Conservation (phyloP, 2,797 vertebrate species). For the Vultur gryphus region DNA sequence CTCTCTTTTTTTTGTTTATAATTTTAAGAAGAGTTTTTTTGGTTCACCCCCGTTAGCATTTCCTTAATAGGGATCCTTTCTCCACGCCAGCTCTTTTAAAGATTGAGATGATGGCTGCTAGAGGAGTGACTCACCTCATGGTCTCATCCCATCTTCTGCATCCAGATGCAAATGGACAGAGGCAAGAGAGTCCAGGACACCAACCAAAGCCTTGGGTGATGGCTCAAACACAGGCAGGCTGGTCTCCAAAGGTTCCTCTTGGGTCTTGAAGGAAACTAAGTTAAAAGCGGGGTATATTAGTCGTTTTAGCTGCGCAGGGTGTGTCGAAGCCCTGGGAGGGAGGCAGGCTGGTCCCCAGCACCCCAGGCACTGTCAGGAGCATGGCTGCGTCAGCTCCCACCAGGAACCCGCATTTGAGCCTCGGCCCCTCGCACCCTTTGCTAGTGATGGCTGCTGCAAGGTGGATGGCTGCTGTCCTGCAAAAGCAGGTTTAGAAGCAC, state of each 20-base stretch:
- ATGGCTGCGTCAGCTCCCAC: not conserved
- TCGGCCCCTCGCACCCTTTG: rapidly evolving
- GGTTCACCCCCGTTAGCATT: not conserved
- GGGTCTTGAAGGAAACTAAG: not conserved
- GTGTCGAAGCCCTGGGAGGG: not conserved
- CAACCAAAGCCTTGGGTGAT: not conserved
- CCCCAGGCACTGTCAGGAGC: not conserved
- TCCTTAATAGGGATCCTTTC: not conserved
- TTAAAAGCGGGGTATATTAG: not conserved
- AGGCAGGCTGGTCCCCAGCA: not conserved
- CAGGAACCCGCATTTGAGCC: not conserved
- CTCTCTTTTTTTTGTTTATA: not conserved
- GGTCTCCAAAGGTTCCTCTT: not conserved
- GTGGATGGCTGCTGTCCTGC: not conserved
- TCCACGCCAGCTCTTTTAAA: not conserved
- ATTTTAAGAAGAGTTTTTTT: not conserved
- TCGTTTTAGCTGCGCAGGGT: not conserved
- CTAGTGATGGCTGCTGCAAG: not conserved
- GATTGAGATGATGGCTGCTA: not conserved
- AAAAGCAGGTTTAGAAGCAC: not conserved
- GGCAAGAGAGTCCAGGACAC: not conserved
- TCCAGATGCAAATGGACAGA: not conserved
- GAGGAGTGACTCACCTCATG: not conserved
- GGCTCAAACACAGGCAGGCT: not conserved
- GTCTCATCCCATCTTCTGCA: not conserved